A percentile compares a stretch with the other conserved stretches of the same genome.
phyloP scores from a whole-genome alignment of 2,113 vertebrate species.

The Micromys minutus region DNA sequence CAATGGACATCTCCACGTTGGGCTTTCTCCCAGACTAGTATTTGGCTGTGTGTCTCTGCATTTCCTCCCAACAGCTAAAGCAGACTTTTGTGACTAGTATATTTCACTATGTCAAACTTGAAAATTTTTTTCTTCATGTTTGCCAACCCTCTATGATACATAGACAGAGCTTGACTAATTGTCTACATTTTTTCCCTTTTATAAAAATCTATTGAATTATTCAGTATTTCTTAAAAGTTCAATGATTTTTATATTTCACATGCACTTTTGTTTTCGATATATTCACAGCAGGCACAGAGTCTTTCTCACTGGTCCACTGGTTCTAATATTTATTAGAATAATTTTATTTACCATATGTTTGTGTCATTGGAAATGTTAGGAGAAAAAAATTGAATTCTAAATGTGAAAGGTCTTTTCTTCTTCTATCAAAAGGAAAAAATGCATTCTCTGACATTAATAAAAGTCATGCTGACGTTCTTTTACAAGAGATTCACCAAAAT shows the following conservation, averaged over 20 bases:
- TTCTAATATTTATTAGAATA: conserved; percentile 74
- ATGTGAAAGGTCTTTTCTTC: conserved; percentile 62
- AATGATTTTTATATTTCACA: conserved; percentile 61
- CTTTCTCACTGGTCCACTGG: conserved; percentile 54
- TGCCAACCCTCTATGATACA: not conserved
- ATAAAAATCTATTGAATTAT: conserved; percentile 63
- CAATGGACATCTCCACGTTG: not conserved
- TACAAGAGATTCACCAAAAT: conserved; percentile 72
- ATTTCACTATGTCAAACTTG: not conserved
- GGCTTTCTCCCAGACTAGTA: not conserved
- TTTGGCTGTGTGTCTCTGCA: not conserved
- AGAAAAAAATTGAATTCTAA: conserved; percentile 71
- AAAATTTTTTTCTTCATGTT: conserved; percentile 34
- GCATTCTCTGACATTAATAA: conserved; percentile 72
- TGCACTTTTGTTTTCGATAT: conserved; percentile 51
- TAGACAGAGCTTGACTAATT: conserved; percentile 35
- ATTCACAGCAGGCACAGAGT: conserved; percentile 50
- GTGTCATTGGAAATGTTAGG: conserved; percentile 66
- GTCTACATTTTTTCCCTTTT: conserved; percentile 37
- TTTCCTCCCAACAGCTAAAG: not conserved
- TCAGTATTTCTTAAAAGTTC: conserved; percentile 66
- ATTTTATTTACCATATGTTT: conserved; percentile 72
- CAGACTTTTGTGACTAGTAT: not conserved
- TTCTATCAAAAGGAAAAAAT: conserved; percentile 71
- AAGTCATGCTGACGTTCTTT: conserved; percentile 58